Conservation (phyloP, 2,113 vertebrate species). For the Pluvianellus socialis region DNA sequence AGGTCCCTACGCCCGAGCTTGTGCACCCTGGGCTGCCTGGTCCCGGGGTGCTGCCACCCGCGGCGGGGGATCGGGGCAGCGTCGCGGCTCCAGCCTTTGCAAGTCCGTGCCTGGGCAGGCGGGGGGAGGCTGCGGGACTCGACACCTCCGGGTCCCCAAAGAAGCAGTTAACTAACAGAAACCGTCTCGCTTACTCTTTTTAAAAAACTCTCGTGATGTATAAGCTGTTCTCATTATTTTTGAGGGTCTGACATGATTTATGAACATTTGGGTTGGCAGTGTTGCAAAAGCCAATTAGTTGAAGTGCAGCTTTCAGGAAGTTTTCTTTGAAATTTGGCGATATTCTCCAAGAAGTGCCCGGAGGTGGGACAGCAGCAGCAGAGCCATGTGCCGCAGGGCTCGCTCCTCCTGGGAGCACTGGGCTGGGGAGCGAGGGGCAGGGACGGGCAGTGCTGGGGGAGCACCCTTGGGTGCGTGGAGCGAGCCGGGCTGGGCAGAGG, state of each 20-base stretch:
- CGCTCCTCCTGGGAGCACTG: not conserved
- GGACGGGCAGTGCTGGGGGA: not conserved
- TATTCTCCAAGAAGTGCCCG: not conserved
- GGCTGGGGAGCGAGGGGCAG: accelerated
- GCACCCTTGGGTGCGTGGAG: not conserved
- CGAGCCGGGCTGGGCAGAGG: not conserved
- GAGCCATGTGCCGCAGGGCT: not conserved
- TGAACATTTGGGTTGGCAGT: not conserved
- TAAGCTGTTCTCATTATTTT: slow-evolving; percentile 22
- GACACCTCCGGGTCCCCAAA: not conserved
- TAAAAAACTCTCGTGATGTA: not conserved
- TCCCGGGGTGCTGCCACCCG: not conserved
- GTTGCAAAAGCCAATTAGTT: slow-evolving; percentile 48
- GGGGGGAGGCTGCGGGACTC: not conserved
- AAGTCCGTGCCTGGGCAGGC: accelerated
- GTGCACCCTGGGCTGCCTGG: not conserved
- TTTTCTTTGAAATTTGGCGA: slow-evolving; percentile 60
- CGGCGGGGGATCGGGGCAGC: accelerated
- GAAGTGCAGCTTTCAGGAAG: slow-evolving; percentile 64
- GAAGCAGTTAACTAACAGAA: not conserved
- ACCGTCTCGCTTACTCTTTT: not conserved
- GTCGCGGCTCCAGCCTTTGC: accelerated
- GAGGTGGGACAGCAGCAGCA: not conserved
- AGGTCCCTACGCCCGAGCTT: not conserved
- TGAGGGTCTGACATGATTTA: slow-evolving; percentile 51